Evolutionary conservation across 2,113 vertebrate species (phyloP).

Genomic region (Neoarius graeffei): DNA sequence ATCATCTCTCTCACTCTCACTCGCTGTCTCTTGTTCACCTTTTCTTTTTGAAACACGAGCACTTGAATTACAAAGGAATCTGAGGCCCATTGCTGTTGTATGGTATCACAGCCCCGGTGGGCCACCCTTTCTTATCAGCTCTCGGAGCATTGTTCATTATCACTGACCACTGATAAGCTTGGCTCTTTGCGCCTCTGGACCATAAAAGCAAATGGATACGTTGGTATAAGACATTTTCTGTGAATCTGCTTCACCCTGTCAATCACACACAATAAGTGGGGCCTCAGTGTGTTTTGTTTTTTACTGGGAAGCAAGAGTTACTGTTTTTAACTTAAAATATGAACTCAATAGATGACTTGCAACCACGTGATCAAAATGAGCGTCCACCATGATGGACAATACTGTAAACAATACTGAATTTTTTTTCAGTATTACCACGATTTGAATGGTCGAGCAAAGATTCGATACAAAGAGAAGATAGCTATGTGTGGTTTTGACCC

Average conservation of each 20-base stretch:
- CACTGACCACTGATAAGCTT: conserved; percentile 63
- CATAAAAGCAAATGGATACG: conserved; percentile 65
- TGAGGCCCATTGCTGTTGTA: conserved; percentile 44
- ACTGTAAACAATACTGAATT: too few relatives aligned
- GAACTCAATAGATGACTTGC: neutral
- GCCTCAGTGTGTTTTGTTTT: neutral
- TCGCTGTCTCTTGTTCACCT: conserved; percentile 45
- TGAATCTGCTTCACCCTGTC: conserved; percentile 15
- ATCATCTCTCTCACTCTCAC: conserved; percentile 43
- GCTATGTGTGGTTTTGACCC: too few relatives aligned
- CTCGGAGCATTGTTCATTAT: conserved; percentile 66
- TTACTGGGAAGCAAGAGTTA: neutral
- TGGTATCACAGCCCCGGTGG: conserved; percentile 61
- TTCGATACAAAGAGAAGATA: too few relatives aligned
- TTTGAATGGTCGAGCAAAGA: too few relatives aligned
- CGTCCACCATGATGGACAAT: too few relatives aligned
- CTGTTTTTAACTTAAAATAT: neutral
- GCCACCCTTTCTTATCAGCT: conserved; percentile 66
- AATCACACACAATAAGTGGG: neutral
- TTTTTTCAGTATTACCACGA: too few relatives aligned
- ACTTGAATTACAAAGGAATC: conserved; percentile 62
- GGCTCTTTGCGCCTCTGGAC: conserved; percentile 52
- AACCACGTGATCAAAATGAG: neutral
- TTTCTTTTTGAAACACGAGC: conserved; percentile 64
- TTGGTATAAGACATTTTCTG: conserved; percentile 18